Percentiles rank a stretch among this genome's conserved stretches.
Conservation (phyloP, 2,797 vertebrate genomes). For the Notolabrus celidotus region DNA sequence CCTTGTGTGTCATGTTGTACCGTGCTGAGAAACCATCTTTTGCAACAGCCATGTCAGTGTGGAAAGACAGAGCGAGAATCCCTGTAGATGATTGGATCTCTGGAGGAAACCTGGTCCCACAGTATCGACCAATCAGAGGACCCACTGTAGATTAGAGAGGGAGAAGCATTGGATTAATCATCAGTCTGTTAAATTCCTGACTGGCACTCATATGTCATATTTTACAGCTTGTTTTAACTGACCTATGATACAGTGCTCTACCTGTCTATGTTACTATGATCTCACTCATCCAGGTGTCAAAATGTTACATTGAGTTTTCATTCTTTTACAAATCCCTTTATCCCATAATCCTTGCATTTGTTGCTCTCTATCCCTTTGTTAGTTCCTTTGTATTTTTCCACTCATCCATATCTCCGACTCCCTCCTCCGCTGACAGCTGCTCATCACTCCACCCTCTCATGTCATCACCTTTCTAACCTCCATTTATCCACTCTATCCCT, state of each 20-base stretch:
- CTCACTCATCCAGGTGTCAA: constrained; percentile 13
- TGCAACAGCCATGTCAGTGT: constrained; percentile 98
- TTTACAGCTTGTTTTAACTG: not conserved
- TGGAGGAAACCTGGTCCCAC: constrained; percentile 93
- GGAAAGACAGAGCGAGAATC: constrained; percentile 95
- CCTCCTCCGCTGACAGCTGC: constrained; percentile 24
- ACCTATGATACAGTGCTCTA: not conserved
- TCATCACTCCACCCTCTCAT: constrained; percentile 44
- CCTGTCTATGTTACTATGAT: not conserved
- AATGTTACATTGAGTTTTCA: constrained; percentile 2
- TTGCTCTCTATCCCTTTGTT: constrained; percentile 13
- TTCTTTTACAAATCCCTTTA: constrained; percentile 20
- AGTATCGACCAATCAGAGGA: constrained; percentile 97
- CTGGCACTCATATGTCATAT: not conserved
- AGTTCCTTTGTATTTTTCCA: constrained; percentile 19
- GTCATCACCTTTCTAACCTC: constrained; percentile 37
- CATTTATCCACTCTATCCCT: constrained; percentile 47
- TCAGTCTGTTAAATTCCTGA: not conserved
- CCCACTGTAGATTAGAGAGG: constrained; percentile 85
- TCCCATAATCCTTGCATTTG: constrained; percentile 20
- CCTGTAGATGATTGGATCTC: constrained; percentile 95
- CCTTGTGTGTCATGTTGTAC: constrained; percentile 93
- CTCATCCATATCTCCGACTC: constrained; percentile 33
- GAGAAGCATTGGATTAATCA: constrained; percentile 3
- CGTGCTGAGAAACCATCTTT: constrained; percentile 96